Evolutionary conservation across 2,113 vertebrate genomes (phyloP), one percentile per base, ranked within the genome.

Genomic region (Pterophyllum scalare): DNA sequence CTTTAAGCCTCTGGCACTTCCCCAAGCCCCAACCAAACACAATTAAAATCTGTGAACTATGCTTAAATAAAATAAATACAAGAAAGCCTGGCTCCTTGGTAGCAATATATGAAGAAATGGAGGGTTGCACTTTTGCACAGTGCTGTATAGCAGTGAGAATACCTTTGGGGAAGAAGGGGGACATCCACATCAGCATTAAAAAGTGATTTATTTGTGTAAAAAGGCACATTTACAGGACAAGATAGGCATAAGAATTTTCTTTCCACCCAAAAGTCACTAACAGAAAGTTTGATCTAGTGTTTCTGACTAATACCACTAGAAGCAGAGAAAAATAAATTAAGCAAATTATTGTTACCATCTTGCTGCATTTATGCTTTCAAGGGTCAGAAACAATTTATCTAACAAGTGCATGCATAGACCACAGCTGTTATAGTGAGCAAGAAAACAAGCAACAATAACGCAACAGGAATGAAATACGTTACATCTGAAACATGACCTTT

Each of bases 161-260:
- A 33, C 31, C 31, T 33, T 33, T 35, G 43, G 43, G 20, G 28
- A 72, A 72, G 3, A 24, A 13, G 6, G 17, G 24, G 9, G 65
- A 1, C 57, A 38, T 75, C 88, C 17, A 82, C 64, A 72, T 6
- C 14, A 26, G 19, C 38, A 59, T 85, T 43, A 77, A 75, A 91
- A 62, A 77, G 20, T 12, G 77, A 22, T 76, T 84, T 15, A 91
- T 75, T 83, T 59, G 77, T 67, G 80, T 82, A 87, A 88, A 89
- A 94, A 94, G 94, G 88, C 92, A 94, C 90, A 76, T 87, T 82
- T 72, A 90, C 77, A 60, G 67, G 75, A 84, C 67, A 54, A 33
- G 65, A 70, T 49, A 60, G 46, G 80, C 35, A 77, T 54, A 59
- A 35, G 28, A 62, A 75, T 8, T 3, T 8, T 75, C 33, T 59